Percentiles rank a stretch among this genome's conserved stretches.
These are phyloP conservation scores for Cossypha dichroa DNA, from an alignment of 2,797 vertebrate genomes.

Conservation along the genomic window DNA sequence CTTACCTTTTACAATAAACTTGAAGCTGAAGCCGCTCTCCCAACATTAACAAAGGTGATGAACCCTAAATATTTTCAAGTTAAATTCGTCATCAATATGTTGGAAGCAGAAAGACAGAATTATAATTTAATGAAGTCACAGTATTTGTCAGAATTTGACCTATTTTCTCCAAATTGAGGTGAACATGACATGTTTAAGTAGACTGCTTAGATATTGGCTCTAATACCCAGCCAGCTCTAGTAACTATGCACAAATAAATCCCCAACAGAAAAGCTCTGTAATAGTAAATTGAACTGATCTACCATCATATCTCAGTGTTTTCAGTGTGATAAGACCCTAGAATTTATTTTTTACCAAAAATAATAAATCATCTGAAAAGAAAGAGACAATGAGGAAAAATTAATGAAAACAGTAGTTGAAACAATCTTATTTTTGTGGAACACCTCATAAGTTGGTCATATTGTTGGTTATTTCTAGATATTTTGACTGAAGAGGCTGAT, in stretches of 20 bases:
- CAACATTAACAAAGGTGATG: neutral
- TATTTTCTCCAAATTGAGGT: neutral
- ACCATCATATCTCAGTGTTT: neutral
- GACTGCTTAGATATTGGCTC: neutral
- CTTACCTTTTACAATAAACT: neutral
- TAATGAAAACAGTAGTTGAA: neutral
- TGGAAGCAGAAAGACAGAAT: neutral
- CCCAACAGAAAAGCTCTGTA: neutral
- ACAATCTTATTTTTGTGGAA: neutral
- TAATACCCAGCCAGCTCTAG: neutral
- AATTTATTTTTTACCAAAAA: neutral
- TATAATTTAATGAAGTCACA: neutral
- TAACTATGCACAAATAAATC: neutral
- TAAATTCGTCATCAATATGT: neutral
- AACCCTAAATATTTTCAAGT: neutral
- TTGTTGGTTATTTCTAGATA: neutral
- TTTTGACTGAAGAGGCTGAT: neutral
- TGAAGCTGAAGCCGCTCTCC: neutral
- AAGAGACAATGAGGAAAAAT: neutral
- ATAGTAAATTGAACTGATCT: neutral
- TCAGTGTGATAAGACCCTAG: neutral
- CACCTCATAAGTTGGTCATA: neutral
- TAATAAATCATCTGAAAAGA: neutral
- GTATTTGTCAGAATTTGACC: neutral
- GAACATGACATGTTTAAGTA: neutral